Conservation (phyloP, 2,797 vertebrate species). For the Phyllotis vaccarum region DNA sequence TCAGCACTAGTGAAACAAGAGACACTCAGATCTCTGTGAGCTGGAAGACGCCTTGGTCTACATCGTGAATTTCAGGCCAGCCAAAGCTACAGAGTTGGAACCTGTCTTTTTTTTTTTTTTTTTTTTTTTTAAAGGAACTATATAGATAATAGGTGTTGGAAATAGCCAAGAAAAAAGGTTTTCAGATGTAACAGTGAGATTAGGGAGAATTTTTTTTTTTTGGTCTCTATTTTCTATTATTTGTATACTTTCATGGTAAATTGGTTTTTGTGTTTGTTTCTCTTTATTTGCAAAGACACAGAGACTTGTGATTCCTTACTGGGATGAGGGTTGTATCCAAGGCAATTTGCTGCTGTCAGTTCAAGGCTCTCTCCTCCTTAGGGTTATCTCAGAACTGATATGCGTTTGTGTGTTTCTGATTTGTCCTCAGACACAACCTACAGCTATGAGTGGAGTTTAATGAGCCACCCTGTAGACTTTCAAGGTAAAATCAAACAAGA, state of each 20-base stretch:
- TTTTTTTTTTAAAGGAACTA: neutral
- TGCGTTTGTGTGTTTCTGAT: constrained; percentile 19
- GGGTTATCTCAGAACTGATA: constrained; percentile 27
- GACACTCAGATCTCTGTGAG: neutral
- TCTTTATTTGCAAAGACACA: neutral
- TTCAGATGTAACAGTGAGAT: neutral
- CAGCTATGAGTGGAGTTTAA: constrained; percentile 90
- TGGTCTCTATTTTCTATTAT: neutral
- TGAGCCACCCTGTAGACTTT: constrained; percentile 87
- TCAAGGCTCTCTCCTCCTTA: neutral
- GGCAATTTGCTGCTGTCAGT: neutral
- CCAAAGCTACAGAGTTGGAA: neutral
- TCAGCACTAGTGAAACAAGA: neutral
- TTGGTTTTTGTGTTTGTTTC: neutral
- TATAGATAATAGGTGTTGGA: neutral
- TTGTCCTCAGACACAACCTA: constrained; percentile 87
- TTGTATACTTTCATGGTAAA: neutral
- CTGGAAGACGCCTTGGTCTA: neutral
- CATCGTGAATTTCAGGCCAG: neutral
- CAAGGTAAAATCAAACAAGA: constrained; percentile 87
- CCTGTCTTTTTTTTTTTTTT: neutral
- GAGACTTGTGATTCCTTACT: neutral
- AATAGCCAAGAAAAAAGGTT: neutral
- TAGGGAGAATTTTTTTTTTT: neutral
- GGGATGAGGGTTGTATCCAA: neutral